Evolutionary conservation across 2,888 invertebrate genomes (phyloP), one percentile per base, ranked within the genome.

Genomic region (Sericinus montela): DNA sequence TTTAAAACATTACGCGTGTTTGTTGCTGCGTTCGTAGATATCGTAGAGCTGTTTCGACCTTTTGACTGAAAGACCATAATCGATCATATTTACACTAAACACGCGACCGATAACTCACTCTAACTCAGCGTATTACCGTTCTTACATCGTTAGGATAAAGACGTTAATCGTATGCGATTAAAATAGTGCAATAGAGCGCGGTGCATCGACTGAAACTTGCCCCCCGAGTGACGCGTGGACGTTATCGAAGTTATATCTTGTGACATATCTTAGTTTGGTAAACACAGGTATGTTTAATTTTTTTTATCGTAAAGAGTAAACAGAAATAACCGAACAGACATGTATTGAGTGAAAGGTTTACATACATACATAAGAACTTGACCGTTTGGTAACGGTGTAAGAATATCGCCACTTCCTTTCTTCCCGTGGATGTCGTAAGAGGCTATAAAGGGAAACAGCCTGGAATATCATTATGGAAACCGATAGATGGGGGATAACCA

Each of bases 181-280:
- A 6, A 1, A 3, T n/a, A 1, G 9, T 29, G 51, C 54, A 61
- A 56, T 56, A 59, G 68, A 66, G 56, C 46, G 30, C 40, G 56
- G 73, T 63, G 63, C 74, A 69, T 59, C 62, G 73, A 66, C 73
- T 71, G 73, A 69, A 61, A 57, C 62, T 58, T 69, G 72, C 51
- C 66, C 67, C 19, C 45, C 46, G 52, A 14, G 49, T 56, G 55
- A 57, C 58, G 52, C 51, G 55, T 58, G 62, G 34, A 32, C 11
- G 25, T 8, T 25, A 6, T 11, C 14, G 1, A 28, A 9, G 11
- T 16, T 7, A 39, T 39, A n/a, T 41, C 23, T 49, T 57, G 35
- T 15, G 45, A 35, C 19, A 55, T 50, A 23, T 36, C 36, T 23
- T 16, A 4, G 30, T 39, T 15, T 38, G 23, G 36, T 42, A 41